Evolutionary conservation across 2,113 vertebrate species (phyloP), one percentile per base, ranked within the genome.

Genomic region (Lichenostomus cassidix): DNA sequence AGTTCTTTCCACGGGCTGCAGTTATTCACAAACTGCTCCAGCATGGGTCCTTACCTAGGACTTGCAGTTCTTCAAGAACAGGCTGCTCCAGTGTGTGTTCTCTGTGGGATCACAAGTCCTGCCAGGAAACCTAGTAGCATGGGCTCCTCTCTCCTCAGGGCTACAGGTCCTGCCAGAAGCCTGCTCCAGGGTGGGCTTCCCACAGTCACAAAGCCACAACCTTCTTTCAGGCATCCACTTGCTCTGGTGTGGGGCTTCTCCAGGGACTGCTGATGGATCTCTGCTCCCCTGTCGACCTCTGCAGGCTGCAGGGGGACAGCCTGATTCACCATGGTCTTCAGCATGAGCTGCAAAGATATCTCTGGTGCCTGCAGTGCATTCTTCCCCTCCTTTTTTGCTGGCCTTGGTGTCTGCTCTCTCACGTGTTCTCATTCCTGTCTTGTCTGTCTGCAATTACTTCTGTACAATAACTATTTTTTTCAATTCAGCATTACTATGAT

Each of bases 31-130:
- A 47, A 25, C 14, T 31, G 53, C 29, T 42, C 28, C 28, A 60
- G 10, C 0, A 0, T 39, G 33, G 11, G 13, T 60, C 16, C 39
- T n/a, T 59, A 53, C 46, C 46, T 21, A 0, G 10, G 15, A 39
- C 28, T 59, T 53, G 9, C 15, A 75, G 13, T 25, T 20, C 60
- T 59, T 60, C 20, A n/a, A 33, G 33, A 15, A 82, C 39, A 67
- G 23, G 13, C 52, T 82, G 33, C 33, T 59, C 12, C 44, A 59
- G 12, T 1, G 0, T 52, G 23, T 10, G 10, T 9, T 37, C 28
- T 37, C 52, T 50, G n/a, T 37, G 44, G 33, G 46, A 16, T 21
- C 23, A 29, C 33, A 59, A 39, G 11, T 39, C 33, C 52, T 39
- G 37, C 37, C 22, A 37, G 50, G 28, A 52, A 67, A 29, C 12